Evolutionary conservation across 2,113 vertebrate genomes (phyloP).

Genomic region (Sturnira hondurensis): DNA sequence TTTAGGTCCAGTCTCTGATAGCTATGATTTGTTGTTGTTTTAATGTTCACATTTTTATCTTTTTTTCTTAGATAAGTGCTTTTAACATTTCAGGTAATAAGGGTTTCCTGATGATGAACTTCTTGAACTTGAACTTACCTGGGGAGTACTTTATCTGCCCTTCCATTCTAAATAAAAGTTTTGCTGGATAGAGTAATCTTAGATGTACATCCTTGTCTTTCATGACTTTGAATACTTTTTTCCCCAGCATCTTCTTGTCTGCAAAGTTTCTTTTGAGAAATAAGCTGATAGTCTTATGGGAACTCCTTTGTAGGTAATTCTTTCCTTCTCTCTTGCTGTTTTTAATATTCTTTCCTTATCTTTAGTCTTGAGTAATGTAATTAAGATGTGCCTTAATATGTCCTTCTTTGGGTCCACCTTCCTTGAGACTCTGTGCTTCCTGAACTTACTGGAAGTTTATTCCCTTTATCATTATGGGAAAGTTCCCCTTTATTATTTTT

Average conservation of each 20-base stretch:
- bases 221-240: background rate
- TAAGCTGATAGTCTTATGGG: background rate
- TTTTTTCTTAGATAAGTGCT: background rate
- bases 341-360: background rate
- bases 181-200: background rate
- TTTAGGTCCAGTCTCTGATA: background rate
- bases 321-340: background rate
- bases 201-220: background rate
- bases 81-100: background rate
- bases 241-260: background rate
- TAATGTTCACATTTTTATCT: background rate
- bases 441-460: too few species aligned
- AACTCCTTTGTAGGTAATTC: background rate
- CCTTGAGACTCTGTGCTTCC: too few species aligned
- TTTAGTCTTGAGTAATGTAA: background rate
- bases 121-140: background rate
- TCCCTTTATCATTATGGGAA: too few species aligned
- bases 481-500: too few species aligned
- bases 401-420: background rate
- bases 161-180: background rate
- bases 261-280: background rate
- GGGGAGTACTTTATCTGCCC: background rate
- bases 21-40: background rate
- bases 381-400: background rate
- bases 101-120: background rate